Base-by-base conservation (phyloP, 2,113 vertebrate species). In the Eira barbara region DNA sequence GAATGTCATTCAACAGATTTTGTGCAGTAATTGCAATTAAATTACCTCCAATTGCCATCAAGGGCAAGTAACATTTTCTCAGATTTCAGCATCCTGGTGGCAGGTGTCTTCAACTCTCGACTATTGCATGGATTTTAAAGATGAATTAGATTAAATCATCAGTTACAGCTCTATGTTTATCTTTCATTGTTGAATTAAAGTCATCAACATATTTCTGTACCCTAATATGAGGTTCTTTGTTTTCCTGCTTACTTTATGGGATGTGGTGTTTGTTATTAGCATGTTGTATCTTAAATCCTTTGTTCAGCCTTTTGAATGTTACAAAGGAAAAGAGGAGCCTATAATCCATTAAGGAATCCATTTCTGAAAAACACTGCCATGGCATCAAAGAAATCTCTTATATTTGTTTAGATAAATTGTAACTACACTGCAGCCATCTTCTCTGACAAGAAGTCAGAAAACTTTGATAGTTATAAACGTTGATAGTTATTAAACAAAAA, bases 241-340 rank as follows among this genome's bases (percentile, higher is more conserved):
- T 97, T 98, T 96, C 65, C 42, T 97, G 91, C 89, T 98, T 97
- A 93, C 96, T 98, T 97, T 67, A 96, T 89, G 96, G 97, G 78
- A 84, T 89, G 23, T 82, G 97, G 91, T 98, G 52, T 97, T 98
- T 95, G 94, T 67, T 76, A 95, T 97, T 98, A 94, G 47, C 97
- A 94, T 71, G 67, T 93, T 97, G 86, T 89, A 93, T 78, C 94
- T 98, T 97, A 94, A 95, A 89, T 86, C 34, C 89, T 98, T 98
- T 71, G 63, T 87, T 96, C 76, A 34, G 94, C 82, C 71, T 42
- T 65, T 81, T 90, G 17, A 69, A 97, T 91, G 65, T 87, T 89
- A 95, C 96, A 97, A 98, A 95, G 55, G 61, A 85, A 67, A 63
- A 93, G 73, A 65, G 79, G 97, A 14, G 73, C 73, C 88, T 85